These are phyloP conservation scores for Okamejei kenojei DNA, from an alignment of 2,797 vertebrate species.

Conservation along the genomic window DNA sequence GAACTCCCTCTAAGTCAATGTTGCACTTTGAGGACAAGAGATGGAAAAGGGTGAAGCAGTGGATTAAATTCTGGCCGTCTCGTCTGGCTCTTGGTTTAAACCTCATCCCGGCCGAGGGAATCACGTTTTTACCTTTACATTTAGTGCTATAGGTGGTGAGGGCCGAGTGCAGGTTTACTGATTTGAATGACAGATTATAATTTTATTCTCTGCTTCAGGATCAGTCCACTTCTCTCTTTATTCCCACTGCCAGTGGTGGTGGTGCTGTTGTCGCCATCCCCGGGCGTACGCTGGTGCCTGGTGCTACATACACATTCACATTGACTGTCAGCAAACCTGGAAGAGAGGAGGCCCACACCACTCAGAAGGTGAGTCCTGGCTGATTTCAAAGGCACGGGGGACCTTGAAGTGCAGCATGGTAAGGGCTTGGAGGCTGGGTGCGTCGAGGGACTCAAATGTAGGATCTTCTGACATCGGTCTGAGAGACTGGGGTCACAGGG, in stretches of 20 bases:
- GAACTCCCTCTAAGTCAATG: not conserved
- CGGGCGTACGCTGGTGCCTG: constrained; percentile 46
- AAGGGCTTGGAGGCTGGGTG: not conserved
- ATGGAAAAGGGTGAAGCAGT: not conserved
- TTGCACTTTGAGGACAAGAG: not conserved
- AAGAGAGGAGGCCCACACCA: constrained; percentile 50
- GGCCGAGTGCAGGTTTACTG: not conserved
- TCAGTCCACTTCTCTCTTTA: constrained; percentile 41
- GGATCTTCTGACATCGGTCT: no score
- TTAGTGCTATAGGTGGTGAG: not conserved
- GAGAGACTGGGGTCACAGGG: no score
- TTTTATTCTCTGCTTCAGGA: constrained; percentile 44
- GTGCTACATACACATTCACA: constrained; percentile 52
- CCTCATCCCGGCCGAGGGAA: not conserved
- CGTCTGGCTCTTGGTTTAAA: not conserved
- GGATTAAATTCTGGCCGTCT: not conserved
- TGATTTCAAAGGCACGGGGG: not conserved
- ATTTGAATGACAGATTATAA: not conserved
- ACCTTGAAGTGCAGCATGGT: not conserved
- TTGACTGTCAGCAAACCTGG: constrained; percentile 58
- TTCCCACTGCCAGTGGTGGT: constrained; percentile 37
- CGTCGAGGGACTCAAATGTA: no score
- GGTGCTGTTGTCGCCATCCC: constrained; percentile 50
- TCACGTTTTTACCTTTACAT: not conserved
- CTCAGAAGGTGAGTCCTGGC: constrained; percentile 56